Evolutionary conservation across 2,113 vertebrate genomes (phyloP).

Genomic region (Thunnus thynnus): DNA sequence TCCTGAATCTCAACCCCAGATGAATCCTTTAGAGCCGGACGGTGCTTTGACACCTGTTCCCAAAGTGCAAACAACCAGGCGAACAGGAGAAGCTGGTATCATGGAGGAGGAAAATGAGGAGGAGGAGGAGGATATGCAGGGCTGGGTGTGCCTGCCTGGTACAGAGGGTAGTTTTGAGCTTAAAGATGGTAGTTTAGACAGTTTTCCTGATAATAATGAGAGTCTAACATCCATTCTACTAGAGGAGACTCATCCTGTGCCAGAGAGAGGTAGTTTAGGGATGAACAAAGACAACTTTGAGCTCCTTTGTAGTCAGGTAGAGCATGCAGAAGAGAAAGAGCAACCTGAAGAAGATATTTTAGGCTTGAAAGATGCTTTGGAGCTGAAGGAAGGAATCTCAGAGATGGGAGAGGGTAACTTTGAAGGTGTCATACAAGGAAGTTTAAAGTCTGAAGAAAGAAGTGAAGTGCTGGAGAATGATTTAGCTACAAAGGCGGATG

Average conservation of each 20-base stretch:
- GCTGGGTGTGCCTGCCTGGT: constrained; percentile 21
- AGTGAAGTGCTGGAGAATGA: neutral
- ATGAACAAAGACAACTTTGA: neutral
- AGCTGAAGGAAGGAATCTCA: neutral
- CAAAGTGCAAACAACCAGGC: neutral
- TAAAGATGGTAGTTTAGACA: neutral
- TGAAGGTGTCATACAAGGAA: too few relatives aligned
- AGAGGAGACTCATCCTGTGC: neutral
- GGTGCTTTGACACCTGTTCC: neutral
- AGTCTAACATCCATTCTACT: neutral
- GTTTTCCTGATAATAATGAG: neutral
- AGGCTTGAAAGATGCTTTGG: neutral
- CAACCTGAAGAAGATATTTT: neutral
- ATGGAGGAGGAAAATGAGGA: neutral
- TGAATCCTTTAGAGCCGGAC: neutral
- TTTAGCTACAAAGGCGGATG: neutral
- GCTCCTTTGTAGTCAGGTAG: neutral
- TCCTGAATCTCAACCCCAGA: neutral
- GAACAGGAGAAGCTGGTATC: neutral
- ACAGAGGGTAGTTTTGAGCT: constrained; percentile 12
- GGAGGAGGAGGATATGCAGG: constrained; percentile 31
- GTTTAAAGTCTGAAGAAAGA: too few relatives aligned
- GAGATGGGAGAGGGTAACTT: neutral
- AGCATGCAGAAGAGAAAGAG: neutral
- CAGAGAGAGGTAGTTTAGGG: neutral